A percentile compares a stretch with the other conserved stretches of the same genome.
phyloP scores from a whole-genome alignment of 2,888 invertebrate species.

The Erpobdella octoculata region DNA sequence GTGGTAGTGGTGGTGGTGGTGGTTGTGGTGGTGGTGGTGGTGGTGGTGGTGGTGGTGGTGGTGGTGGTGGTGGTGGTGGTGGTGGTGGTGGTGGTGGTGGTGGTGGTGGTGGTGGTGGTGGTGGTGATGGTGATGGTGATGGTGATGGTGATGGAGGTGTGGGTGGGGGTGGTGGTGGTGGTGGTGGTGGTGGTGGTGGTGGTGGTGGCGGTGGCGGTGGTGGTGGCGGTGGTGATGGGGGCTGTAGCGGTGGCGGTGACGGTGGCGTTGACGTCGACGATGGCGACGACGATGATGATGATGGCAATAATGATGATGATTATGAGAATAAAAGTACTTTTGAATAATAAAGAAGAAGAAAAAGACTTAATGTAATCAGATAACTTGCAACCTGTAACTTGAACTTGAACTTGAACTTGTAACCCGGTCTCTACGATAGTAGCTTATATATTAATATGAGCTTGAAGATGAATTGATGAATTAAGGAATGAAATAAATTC shows the following conservation, averaged over 20 bases:
- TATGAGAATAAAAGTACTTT: not conserved
- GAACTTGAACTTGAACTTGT: too few relatives aligned
- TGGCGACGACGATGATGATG: not conserved
- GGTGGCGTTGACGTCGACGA: constrained; percentile 12
- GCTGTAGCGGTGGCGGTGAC: constrained; percentile 29
- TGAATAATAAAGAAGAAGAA: too few relatives aligned
- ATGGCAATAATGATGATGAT: constrained; percentile 8
- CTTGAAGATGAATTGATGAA: too few relatives aligned
- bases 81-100: constrained; percentile 30
- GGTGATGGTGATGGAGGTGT: too few relatives aligned
- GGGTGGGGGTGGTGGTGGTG: constrained; percentile 12
- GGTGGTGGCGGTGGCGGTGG: not conserved
- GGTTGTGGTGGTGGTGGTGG: too few relatives aligned
- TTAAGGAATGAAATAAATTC: too few relatives aligned
- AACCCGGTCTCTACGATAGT: too few relatives aligned
- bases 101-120: constrained; percentile 30
- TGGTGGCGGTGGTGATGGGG: constrained; percentile 1
- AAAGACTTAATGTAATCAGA: too few relatives aligned
- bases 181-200: constrained; percentile 14
- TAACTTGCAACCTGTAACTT: too few relatives aligned
- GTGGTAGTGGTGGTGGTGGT: too few relatives aligned
- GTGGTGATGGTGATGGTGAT: constrained; percentile 26
- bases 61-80: constrained; percentile 31
- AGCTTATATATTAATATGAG: too few relatives aligned
- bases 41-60: constrained; percentile 29